These are phyloP conservation scores for Clamator glandarius DNA, from an alignment of 2,797 vertebrate genomes.

Conservation along the genomic window DNA sequence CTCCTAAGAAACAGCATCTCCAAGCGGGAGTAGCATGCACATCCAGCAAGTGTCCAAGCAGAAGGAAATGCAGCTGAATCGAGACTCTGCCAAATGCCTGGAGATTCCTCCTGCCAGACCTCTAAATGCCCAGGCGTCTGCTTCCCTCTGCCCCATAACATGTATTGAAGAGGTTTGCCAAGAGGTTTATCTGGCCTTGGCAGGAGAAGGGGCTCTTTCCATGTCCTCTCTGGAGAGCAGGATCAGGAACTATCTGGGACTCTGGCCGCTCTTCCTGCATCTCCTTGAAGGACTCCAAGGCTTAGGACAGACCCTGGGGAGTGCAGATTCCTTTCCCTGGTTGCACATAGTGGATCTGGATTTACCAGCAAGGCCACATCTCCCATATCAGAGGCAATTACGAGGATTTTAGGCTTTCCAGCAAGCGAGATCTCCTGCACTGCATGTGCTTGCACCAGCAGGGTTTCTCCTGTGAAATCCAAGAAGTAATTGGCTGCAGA, in stretches of 20 bases:
- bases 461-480: background rate
- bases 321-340: background rate
- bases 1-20: background rate
- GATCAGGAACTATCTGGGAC: background rate
- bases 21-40: background rate
- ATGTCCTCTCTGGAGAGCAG: background rate
- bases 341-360: background rate
- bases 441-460: accelerated
- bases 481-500: constrained; percentile 28
- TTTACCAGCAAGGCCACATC: background rate
- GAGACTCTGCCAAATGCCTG: background rate
- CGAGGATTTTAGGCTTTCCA: background rate
- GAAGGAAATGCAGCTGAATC: background rate
- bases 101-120: constrained; percentile 2
- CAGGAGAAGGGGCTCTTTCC: background rate
- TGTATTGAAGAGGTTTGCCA: background rate
- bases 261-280: background rate
- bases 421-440: accelerated
- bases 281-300: background rate
- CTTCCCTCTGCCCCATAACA: background rate
- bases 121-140: background rate
- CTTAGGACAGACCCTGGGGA: accelerated
- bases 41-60: background rate
- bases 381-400: background rate
- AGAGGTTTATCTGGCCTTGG: background rate